Percentiles rank a stretch among this genome's conserved stretches.
These are phyloP conservation scores for Rhopalosiphum nymphaeae DNA, from an alignment of 2,888 invertebrate species.

Conservation along the genomic window DNA sequence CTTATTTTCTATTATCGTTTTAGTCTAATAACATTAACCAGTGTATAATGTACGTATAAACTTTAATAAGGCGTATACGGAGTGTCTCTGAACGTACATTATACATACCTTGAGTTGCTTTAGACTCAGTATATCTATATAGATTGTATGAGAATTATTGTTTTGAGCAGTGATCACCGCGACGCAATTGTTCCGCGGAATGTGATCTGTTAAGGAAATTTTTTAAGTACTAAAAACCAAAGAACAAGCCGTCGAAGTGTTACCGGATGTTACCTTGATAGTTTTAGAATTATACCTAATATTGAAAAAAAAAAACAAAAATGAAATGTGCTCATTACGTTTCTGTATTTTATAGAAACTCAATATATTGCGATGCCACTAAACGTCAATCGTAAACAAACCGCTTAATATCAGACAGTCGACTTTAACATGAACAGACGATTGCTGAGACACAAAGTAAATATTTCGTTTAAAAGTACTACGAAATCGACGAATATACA, in stretches of 20 bases:
- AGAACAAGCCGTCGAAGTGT: neutral
- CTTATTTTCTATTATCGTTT: neutral
- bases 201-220: neutral
- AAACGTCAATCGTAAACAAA: neutral
- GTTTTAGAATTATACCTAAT: neutral
- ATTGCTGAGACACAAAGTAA: neutral
- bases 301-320: neutral
- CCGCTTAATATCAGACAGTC: neutral
- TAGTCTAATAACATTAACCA: neutral
- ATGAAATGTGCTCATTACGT: neutral
- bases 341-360: neutral
- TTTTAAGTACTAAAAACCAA: neutral
- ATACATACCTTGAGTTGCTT: neutral
- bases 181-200: neutral
- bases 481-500: neutral
- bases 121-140: neutral
- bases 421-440: neutral
- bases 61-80: neutral
- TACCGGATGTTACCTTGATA: neutral
- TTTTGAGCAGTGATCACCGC: neutral
- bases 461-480: neutral
- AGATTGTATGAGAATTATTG: neutral
- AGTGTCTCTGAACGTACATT: neutral
- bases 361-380: neutral
- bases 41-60: neutral